phyloP scores from a whole-genome alignment of 2,113 vertebrate genomes.

The Pedetes capensis region DNA sequence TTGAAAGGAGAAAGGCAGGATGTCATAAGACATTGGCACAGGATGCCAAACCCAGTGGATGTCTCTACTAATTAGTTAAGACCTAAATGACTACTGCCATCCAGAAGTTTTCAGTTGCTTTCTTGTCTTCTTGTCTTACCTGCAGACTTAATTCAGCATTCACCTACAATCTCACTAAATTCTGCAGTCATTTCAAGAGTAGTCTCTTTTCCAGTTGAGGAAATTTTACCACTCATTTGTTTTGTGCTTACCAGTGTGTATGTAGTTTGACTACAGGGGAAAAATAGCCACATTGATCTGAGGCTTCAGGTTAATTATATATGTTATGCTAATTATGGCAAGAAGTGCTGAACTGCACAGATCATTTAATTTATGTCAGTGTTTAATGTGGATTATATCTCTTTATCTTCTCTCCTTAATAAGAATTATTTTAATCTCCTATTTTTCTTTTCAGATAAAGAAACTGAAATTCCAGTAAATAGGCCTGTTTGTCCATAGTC shows the following conservation, averaged over 20 bases:
- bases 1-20: neutral
- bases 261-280: neutral
- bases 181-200: neutral
- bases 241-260: neutral
- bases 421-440: neutral
- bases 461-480: neutral
- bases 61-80: neutral
- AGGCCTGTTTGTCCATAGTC: neutral
- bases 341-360: neutral
- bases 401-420: neutral
- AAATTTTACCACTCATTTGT: neutral
- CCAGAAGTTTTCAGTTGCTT: neutral
- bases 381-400: neutral
- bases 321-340: neutral
- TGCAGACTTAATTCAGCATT: neutral
- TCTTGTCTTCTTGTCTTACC: neutral
- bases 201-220: neutral
- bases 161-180: neutral
- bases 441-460: neutral
- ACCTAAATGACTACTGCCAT: neutral
- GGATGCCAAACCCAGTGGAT: too few species aligned
- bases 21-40: rapidly evolving
- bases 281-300: neutral
- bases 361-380: neutral
- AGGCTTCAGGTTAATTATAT: neutral